Conservation (phyloP, 2,888 invertebrate genomes). For the Drosophila acutilabella region DNA sequence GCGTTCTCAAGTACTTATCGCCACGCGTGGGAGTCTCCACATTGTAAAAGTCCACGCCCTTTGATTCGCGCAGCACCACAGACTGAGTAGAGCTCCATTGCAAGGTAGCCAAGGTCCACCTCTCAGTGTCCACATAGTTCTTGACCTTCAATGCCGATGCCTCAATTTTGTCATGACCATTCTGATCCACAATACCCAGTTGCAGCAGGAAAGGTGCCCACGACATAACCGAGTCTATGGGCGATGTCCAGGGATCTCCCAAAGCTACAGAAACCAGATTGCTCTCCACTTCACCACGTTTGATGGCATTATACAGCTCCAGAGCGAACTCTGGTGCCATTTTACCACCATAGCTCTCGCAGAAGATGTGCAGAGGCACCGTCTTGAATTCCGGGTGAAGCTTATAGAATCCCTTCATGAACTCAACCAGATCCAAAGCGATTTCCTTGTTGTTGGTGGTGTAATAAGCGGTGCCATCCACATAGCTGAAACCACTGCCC, state of each 20-base stretch:
- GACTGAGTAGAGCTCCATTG: slow-evolving; percentile 89
- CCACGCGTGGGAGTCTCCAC: slow-evolving; percentile 86
- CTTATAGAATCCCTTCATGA: slow-evolving; percentile 90
- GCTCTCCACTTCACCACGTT: slow-evolving; percentile 87
- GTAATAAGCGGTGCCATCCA: slow-evolving; percentile 86
- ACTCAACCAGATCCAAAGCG: slow-evolving; percentile 90
- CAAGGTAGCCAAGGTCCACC: slow-evolving; percentile 87
- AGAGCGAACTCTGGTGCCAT: slow-evolving; percentile 94
- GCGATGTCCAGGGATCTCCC: slow-evolving; percentile 96
- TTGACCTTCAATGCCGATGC: slow-evolving; percentile 87
- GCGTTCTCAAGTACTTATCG: slow-evolving; percentile 48
- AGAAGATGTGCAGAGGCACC: slow-evolving; percentile 93
- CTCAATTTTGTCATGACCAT: slow-evolving; percentile 88
- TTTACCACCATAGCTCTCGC: slow-evolving; percentile 97
- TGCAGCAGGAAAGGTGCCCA: slow-evolving; percentile 93
- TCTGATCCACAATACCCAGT: slow-evolving; percentile 90
- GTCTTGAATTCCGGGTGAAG: slow-evolving; percentile 89
- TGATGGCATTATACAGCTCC: slow-evolving; percentile 87
- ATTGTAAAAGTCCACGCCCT: slow-evolving; percentile 92
- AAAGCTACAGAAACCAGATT: slow-evolving; percentile 92
- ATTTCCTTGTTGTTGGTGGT: slow-evolving; percentile 88
- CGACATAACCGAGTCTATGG: slow-evolving; percentile 92
- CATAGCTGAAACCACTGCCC: slow-evolving; percentile 94
- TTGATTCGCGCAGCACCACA: slow-evolving; percentile 88
- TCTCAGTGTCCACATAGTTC: slow-evolving; percentile 86